Evolutionary conservation across 2,888 invertebrate species (phyloP).

Genomic region (Agyllia agylla): DNA sequence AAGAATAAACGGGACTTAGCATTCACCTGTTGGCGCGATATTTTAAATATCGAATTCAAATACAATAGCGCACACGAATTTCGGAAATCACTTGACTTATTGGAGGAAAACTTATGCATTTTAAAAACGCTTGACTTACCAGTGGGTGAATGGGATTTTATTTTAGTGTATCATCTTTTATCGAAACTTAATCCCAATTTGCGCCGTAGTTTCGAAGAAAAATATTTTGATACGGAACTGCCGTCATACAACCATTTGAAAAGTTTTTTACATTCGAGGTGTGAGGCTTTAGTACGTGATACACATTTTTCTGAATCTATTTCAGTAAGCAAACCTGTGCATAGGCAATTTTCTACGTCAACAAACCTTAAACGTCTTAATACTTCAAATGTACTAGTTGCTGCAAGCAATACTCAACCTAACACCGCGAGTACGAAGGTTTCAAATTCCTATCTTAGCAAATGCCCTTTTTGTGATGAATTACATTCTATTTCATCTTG

Average conservation of each 20-base stretch:
- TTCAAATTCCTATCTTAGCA: neutral
- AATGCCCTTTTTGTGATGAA: neutral
- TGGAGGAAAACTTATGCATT: neutral
- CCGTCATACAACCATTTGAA: neutral
- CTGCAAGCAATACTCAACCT: neutral
- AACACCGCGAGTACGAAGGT: neutral
- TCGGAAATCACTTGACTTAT: neutral
- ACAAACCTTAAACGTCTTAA: neutral
- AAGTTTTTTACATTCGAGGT: neutral
- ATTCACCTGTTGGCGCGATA: neutral
- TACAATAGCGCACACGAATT: constrained; percentile 8
- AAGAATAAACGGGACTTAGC: constrained; percentile 15
- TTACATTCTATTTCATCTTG: constrained; percentile 23
- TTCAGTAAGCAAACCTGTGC: neutral
- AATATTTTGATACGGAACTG: neutral
- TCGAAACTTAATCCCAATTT: constrained; percentile 15
- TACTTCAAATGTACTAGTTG: neutral
- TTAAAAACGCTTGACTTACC: constrained; percentile 11
- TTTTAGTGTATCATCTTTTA: constrained; percentile 17
- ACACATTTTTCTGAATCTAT: neutral
- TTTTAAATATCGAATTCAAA: constrained; percentile 17
- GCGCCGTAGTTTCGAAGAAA: constrained; percentile 24
- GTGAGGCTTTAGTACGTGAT: neutral
- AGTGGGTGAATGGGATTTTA: constrained; percentile 11
- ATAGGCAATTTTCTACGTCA: neutral